These are phyloP conservation scores for Zophobas morio DNA, from an alignment of 1,140 invertebrate species.

Conservation along the genomic window DNA sequence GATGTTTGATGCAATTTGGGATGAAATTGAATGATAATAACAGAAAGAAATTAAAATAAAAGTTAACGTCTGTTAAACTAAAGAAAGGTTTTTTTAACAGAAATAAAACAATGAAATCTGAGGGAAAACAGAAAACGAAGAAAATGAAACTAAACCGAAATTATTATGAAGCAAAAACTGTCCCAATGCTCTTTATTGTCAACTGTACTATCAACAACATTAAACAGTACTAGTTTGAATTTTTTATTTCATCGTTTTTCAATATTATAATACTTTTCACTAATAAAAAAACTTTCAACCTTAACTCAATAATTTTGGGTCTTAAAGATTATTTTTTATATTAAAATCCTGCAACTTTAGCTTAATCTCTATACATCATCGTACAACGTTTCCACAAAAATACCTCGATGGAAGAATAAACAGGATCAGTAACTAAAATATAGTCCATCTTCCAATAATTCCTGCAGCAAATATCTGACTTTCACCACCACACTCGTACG, in stretches of 20 bases:
- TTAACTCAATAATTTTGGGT: constrained; percentile 63
- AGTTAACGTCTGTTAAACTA: background rate
- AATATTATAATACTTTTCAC: constrained; percentile 67
- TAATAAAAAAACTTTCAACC: constrained; percentile 66
- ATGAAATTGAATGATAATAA: too few relatives aligned
- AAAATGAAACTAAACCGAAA: constrained; percentile 45
- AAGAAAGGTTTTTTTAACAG: constrained; percentile 4
- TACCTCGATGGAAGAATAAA: constrained; percentile 58
- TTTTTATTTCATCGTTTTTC: constrained; percentile 67
- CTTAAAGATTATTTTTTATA: constrained; percentile 63
- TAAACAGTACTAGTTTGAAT: constrained; percentile 66
- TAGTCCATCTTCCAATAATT: constrained; percentile 40
- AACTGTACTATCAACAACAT: constrained; percentile 66
- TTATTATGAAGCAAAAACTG: constrained; percentile 56
- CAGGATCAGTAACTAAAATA: constrained; percentile 19
- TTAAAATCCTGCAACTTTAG: constrained; percentile 62
- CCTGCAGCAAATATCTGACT: constrained; percentile 59
- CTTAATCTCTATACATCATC: constrained; percentile 57
- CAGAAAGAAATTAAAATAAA: background rate
- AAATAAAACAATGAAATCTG: background rate
- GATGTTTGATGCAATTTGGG: too few relatives aligned
- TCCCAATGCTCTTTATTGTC: constrained; percentile 66
- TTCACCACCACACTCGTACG: constrained; percentile 31
- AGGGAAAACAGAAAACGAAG: constrained; percentile 18
- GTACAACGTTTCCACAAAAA: constrained; percentile 64